Conservation (phyloP, 2,888 invertebrate species). For the Phaonia tiefii region DNA sequence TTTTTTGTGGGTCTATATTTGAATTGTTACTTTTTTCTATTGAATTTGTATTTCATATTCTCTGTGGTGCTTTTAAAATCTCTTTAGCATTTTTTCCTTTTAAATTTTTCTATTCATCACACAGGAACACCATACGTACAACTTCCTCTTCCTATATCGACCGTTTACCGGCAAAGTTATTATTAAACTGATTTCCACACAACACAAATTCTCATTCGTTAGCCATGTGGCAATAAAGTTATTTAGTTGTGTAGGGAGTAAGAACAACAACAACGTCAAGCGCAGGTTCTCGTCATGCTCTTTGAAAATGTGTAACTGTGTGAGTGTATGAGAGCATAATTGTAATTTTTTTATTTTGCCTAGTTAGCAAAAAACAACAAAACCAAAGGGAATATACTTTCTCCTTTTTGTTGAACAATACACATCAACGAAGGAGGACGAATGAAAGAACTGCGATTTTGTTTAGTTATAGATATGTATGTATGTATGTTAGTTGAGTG, state of each 20-base stretch:
- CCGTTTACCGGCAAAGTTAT: constrained; percentile 75
- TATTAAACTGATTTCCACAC: constrained; percentile 72
- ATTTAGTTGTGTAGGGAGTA: constrained; percentile 40
- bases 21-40: constrained; percentile 5
- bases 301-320: neutral
- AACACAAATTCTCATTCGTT: constrained; percentile 60
- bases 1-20: neutral
- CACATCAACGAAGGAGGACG: constrained; percentile 71
- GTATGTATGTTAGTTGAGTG: constrained; percentile 43
- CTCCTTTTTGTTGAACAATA: constrained; percentile 48
- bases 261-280: constrained; percentile 40
- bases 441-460: constrained; percentile 80
- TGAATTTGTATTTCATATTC: neutral
- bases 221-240: constrained; percentile 9
- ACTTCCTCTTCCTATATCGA: constrained; percentile 67
- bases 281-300: constrained; percentile 24
- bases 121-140: neutral
- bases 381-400: constrained; percentile 48
- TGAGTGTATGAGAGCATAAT: constrained; percentile 2
- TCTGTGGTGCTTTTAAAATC: neutral
- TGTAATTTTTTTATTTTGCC: constrained; percentile 17
- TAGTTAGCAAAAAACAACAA: constrained; percentile 55
- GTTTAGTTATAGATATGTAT: no score
- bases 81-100: neutral
- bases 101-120: neutral